Evolutionary conservation across 1,140 invertebrate species (phyloP).

Genomic region (Pseudomyrmex dendroicus): DNA sequence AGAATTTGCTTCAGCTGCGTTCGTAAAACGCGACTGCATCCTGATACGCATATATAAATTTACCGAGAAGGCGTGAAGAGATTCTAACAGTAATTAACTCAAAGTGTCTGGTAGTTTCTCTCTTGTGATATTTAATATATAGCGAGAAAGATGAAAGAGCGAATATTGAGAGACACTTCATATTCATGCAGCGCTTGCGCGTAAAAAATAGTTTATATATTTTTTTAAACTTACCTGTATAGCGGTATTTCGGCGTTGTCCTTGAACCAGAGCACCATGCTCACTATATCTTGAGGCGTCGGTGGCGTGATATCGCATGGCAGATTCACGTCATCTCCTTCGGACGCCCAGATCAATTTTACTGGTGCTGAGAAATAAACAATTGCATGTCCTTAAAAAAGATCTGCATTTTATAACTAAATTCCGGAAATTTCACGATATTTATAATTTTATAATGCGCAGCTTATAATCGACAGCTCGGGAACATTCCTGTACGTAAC

Average conservation of each 20-base stretch:
- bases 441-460: too few species aligned
- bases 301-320: slow-evolving; percentile 93
- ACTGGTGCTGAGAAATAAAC: slow-evolving; percentile 86
- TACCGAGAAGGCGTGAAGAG: background rate
- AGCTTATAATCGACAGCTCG: too few species aligned
- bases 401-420: background rate
- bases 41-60: slow-evolving; percentile 36
- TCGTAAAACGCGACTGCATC: background rate
- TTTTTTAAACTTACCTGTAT: slow-evolving; percentile 89
- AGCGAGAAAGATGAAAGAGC: too few species aligned
- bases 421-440: background rate
- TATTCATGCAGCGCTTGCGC: background rate
- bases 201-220: slow-evolving; percentile 29
- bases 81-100: too few species aligned
- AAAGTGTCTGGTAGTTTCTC: too few species aligned
- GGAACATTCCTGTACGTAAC: too few species aligned
- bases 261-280: slow-evolving; percentile 94
- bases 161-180: slow-evolving; percentile 1
- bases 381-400: background rate
- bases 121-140: too few species aligned
- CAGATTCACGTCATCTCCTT: slow-evolving; percentile 90
- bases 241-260: slow-evolving; percentile 92
- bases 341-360: slow-evolving; percentile 89
- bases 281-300: slow-evolving; percentile 89
- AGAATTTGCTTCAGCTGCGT: slow-evolving; percentile 5